Evolutionary conservation across 1,140 invertebrate genomes (phyloP).

Genomic region (Diuraphis noxia): DNA sequence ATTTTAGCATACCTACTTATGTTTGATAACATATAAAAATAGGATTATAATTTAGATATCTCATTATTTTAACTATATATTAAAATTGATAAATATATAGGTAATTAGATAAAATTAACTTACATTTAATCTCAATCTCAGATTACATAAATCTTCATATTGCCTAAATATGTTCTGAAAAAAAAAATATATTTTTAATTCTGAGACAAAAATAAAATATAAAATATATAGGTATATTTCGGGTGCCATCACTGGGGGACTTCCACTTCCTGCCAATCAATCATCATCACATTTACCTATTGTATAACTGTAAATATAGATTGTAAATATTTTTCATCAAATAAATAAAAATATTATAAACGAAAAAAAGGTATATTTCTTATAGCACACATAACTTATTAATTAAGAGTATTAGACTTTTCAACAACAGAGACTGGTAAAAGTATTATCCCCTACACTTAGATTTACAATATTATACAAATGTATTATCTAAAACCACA

Average conservation of each 20-base stretch:
- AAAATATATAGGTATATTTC: too few species aligned
- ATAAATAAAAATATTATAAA: too few species aligned
- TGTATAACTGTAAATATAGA: too few species aligned
- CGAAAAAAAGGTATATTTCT: too few species aligned
- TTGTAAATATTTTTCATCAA: too few species aligned
- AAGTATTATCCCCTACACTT: neutral
- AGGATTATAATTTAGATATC: too few species aligned
- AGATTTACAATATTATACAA: neutral
- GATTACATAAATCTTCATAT: conserved; percentile 56
- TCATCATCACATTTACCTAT: too few species aligned
- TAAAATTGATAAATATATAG: neutral
- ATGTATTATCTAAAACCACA: neutral
- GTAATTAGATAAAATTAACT: conserved; percentile 33
- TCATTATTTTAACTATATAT: neutral
- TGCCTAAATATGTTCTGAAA: conserved; percentile 55
- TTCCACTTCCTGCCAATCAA: too few species aligned
- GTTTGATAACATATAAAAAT: neutral
- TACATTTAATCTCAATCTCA: conserved; percentile 56
- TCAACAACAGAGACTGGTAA: neutral
- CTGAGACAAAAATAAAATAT: neutral
- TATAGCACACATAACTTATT: neutral
- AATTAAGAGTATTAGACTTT: neutral
- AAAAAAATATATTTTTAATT: conserved; percentile 25
- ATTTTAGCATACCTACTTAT: neutral
- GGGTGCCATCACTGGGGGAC: too few species aligned